phyloP scores from a whole-genome alignment of 2,797 vertebrate genomes.

The Danio choprae region DNA sequence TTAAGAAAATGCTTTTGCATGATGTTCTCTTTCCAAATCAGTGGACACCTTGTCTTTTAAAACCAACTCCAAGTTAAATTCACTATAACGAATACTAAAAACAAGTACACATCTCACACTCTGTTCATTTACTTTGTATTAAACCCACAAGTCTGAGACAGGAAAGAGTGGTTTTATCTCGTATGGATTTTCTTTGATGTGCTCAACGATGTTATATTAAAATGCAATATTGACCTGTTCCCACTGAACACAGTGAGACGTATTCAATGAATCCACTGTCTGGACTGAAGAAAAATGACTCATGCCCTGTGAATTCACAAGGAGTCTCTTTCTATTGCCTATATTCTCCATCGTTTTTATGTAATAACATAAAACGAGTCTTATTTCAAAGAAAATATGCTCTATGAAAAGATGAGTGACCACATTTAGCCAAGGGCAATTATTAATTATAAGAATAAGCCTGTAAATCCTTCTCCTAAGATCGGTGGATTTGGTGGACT shows the following conservation, averaged over 20 bases:
- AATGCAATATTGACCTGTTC: constrained; percentile 44
- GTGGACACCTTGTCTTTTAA: background rate
- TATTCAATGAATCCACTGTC: constrained; percentile 3
- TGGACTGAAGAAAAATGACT: background rate
- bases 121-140: constrained; percentile 48
- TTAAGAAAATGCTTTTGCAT: background rate
- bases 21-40: background rate
- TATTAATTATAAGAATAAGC: constrained; percentile 1
- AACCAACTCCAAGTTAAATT: constrained; percentile 15
- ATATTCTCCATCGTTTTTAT: constrained; percentile 1
- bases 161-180: constrained; percentile 46
- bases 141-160: constrained; percentile 40
- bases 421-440: constrained; percentile 13
- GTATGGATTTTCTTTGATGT: constrained; percentile 39
- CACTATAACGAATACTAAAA: background rate
- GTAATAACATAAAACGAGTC: background rate
- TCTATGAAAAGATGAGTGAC: constrained; percentile 6
- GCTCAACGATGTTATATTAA: constrained; percentile 48
- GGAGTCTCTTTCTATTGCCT: constrained; percentile 2
- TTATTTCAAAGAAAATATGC: constrained; percentile 20
- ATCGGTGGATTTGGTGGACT: background rate
- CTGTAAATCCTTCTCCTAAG: background rate
- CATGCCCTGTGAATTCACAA: background rate
- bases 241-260: constrained; percentile 2
- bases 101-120: background rate